These are phyloP conservation scores for Cosmia pyralina DNA, from an alignment of 2,888 invertebrate genomes.

Conservation along the genomic window DNA sequence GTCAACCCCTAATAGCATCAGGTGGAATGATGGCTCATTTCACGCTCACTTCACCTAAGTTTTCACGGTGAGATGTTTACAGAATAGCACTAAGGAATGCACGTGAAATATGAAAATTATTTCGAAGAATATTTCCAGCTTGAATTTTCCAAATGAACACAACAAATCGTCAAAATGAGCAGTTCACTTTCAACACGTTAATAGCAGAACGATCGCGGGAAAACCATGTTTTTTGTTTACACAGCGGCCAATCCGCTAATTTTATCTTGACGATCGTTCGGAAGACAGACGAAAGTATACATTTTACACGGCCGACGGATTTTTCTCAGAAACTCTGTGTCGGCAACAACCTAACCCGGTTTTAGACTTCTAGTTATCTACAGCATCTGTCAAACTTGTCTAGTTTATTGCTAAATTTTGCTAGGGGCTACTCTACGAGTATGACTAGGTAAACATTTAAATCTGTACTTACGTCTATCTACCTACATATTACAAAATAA, in stretches of 20 bases:
- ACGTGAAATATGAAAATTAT: slow-evolving; percentile 30
- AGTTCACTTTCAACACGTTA: slow-evolving; percentile 52
- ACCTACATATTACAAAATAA: too few species aligned
- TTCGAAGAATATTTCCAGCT: slow-evolving; percentile 47
- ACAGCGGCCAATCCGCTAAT: slow-evolving; percentile 61
- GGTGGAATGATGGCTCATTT: too few species aligned
- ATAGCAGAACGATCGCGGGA: slow-evolving; percentile 61
- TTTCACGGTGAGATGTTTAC: too few species aligned
- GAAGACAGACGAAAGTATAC: slow-evolving; percentile 67
- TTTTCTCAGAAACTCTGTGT: slow-evolving; percentile 62
- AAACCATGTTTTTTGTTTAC: slow-evolving; percentile 73
- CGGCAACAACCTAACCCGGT: slow-evolving; percentile 55
- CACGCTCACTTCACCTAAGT: too few species aligned
- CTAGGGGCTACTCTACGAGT: neutral
- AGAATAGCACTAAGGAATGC: too few species aligned
- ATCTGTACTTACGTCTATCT: neutral
- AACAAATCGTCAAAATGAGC: slow-evolving; percentile 43
- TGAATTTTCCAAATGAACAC: slow-evolving; percentile 39
- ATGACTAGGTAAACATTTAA: slow-evolving; percentile 1
- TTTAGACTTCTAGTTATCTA: slow-evolving; percentile 49
- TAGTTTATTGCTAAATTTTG: slow-evolving; percentile 32
- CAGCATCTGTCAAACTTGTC: slow-evolving; percentile 55
- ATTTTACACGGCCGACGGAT: slow-evolving; percentile 53
- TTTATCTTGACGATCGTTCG: slow-evolving; percentile 61
- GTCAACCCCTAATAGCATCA: too few species aligned